phyloP scores from a whole-genome alignment of 2,888 invertebrate species.

The Andrena marginata region DNA sequence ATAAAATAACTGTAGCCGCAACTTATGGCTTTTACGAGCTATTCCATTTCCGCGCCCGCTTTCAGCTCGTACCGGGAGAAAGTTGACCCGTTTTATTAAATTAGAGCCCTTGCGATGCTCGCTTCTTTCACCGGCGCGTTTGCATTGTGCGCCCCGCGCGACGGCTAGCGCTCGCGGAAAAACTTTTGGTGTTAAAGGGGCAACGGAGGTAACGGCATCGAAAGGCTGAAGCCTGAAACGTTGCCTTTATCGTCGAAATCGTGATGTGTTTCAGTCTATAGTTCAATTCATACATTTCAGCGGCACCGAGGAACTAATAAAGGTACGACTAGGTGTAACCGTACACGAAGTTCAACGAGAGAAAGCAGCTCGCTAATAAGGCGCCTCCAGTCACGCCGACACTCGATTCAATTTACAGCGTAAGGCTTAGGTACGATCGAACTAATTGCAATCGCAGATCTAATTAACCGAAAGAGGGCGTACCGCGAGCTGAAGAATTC shows the following conservation, averaged over 20 bases:
- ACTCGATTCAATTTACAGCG: constrained; percentile 38
- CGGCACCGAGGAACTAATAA: constrained; percentile 6
- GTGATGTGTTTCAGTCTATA: background rate
- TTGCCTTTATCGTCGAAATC: background rate
- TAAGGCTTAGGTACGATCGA: constrained; percentile 20
- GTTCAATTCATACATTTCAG: constrained; percentile 26
- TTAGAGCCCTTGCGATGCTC: constrained; percentile 9
- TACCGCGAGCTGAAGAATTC: background rate
- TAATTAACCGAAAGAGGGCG: constrained; percentile 4
- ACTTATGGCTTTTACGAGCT: constrained; percentile 44
- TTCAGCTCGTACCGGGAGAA: constrained; percentile 20
- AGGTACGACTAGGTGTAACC: constrained; percentile 13
- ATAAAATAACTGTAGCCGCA: constrained; percentile 58
- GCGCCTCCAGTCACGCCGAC: constrained; percentile 33
- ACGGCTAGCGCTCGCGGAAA: background rate
- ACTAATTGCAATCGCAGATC: constrained; percentile 34
- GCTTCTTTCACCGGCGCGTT: background rate
- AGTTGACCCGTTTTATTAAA: constrained; percentile 33
- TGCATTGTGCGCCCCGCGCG: background rate
- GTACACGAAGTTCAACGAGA: constrained; percentile 24
- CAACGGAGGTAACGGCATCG: background rate
- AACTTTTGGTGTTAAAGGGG: background rate
- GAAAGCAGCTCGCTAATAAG: constrained; percentile 48
- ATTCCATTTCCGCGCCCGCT: constrained; percentile 33
- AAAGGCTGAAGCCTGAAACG: constrained; percentile 1